Evolutionary conservation across 2,113 vertebrate genomes (phyloP).

Genomic region (Pseudopipra pipra): DNA sequence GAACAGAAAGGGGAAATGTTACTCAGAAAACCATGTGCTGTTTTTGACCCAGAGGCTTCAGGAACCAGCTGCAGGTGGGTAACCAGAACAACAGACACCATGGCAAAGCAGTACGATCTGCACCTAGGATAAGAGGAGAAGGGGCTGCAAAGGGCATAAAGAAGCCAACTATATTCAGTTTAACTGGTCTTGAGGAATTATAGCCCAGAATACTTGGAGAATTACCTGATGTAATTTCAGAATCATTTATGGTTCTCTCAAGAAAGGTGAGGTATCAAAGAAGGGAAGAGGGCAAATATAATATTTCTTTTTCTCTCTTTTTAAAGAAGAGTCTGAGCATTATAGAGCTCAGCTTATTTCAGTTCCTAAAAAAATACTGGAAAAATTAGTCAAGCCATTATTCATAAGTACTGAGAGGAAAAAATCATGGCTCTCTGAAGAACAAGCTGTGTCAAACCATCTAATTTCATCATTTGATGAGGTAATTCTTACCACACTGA

Average conservation of each 20-base stretch:
- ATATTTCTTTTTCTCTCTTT: neutral
- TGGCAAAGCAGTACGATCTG: neutral
- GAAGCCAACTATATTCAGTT: neutral
- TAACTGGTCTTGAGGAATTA: neutral
- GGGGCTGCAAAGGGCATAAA: neutral
- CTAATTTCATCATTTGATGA: constrained; percentile 35
- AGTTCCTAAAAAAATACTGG: constrained; percentile 30
- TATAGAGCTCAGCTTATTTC: neutral
- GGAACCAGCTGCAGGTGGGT: neutral
- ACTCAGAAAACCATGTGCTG: neutral
- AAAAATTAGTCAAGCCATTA: constrained; percentile 16
- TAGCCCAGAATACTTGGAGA: neutral
- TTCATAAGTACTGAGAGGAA: neutral
- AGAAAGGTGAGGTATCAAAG: neutral
- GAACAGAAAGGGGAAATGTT: neutral
- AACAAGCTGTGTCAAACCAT: neutral
- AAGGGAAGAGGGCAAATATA: neutral
- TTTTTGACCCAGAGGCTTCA: neutral
- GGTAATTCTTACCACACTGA: constrained; percentile 9
- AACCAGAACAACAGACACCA: neutral
- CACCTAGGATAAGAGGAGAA: neutral
- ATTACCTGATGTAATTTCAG: neutral
- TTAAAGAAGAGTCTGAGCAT: neutral
- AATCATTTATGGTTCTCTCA: neutral
- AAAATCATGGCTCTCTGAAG: neutral